These are phyloP conservation scores for Trichonephila inaurata DNA, from an alignment of 1,140 invertebrate genomes.

Conservation along the genomic window DNA sequence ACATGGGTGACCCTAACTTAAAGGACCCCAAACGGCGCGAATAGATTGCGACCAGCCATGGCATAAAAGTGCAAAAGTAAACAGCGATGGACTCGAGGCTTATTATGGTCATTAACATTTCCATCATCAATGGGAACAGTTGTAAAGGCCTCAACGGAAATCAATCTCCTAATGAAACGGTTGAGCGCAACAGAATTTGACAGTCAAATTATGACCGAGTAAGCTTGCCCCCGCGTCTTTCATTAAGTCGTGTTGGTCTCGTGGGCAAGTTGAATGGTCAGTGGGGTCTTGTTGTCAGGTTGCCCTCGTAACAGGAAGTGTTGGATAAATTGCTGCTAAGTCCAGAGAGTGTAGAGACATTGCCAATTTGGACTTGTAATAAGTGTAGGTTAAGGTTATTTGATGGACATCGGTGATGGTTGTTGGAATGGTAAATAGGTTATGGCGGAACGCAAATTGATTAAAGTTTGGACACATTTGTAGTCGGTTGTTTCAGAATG, in stretches of 20 bases:
- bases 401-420: neutral
- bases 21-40: too few relatives aligned
- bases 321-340: neutral
- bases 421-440: too few relatives aligned
- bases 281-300: too few relatives aligned
- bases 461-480: too few relatives aligned
- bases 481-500: too few relatives aligned
- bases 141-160: neutral
- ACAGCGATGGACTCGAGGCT: too few relatives aligned
- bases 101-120: neutral
- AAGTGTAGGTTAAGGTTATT: neutral
- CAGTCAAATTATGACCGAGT: slow-evolving; percentile 56
- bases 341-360: neutral
- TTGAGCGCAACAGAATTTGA: slow-evolving; percentile 40
- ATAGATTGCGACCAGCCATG: too few relatives aligned
- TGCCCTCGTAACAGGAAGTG: neutral
- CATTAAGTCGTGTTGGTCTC: slow-evolving; percentile 18
- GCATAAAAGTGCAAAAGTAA: too few relatives aligned
- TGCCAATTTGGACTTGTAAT: neutral
- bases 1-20: too few relatives aligned
- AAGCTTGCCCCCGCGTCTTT: neutral
- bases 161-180: slow-evolving; percentile 57
- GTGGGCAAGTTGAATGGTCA: too few relatives aligned
- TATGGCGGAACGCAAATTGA: too few relatives aligned
- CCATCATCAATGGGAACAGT: too few relatives aligned